Evolutionary conservation across 2,888 invertebrate genomes (phyloP).

Genomic region (Eueremaeus valkanovi): DNA sequence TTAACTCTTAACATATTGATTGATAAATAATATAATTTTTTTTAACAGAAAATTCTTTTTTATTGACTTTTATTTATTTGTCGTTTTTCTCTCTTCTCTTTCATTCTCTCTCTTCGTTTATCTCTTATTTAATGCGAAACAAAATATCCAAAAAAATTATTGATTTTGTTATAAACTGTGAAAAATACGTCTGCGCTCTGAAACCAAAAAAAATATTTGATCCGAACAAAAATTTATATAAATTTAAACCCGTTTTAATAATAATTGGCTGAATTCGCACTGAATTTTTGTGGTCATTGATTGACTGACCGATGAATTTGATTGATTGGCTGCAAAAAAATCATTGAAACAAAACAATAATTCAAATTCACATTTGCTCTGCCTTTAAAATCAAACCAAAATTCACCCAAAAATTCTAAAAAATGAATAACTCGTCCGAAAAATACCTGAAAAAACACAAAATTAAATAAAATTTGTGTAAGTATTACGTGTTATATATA

Average conservation of each 20-base stretch:
- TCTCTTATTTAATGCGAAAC: not conserved
- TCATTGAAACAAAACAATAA: not conserved
- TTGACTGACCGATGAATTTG: constrained; percentile 9
- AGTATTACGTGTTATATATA: constrained; percentile 29
- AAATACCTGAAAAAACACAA: not conserved
- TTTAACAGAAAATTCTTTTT: not conserved
- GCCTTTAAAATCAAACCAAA: not conserved
- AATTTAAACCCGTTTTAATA: not conserved
- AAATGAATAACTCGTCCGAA: not conserved
- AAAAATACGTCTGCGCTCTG: constrained; percentile 26
- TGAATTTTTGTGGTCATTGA: constrained; percentile 1
- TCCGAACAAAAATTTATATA: not conserved
- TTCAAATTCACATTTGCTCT: no score
- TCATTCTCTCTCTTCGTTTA: not conserved
- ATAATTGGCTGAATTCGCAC: constrained; percentile 3
- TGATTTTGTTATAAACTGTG: constrained; percentile 5
- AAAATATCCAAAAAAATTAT: not conserved
- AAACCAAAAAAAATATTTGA: not conserved
- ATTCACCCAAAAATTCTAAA: not conserved
- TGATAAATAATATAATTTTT: not conserved
- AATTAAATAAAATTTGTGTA: constrained; percentile 23
- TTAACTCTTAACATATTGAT: no score
- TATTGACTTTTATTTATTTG: constrained; percentile 24
- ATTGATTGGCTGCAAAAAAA: not conserved
- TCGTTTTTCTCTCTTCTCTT: constrained; percentile 20